Base-by-base conservation (phyloP, 1,140 invertebrate genomes). In the Triops cancriformis region DNA sequence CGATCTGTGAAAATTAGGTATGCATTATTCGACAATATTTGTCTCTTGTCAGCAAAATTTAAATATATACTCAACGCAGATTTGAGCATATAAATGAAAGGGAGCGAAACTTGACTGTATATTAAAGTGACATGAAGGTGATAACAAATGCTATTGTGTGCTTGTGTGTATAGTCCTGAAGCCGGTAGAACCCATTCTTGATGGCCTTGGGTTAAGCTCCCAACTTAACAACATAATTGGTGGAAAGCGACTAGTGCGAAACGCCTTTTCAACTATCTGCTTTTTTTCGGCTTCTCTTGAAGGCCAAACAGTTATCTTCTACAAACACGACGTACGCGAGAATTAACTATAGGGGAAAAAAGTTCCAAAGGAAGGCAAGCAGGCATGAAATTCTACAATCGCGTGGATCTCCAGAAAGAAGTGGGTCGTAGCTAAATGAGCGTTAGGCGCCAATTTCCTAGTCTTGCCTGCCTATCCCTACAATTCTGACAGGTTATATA, bases 171-270 rank as follows among this genome's bases (percentile, higher is more conserved):
- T 64, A 64, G n/a, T 18, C 5, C 23, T 64, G 14, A 23, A 23
- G 23, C 23, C 31, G 31, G 31, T 4, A 64, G 18, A 64, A 23
- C 18, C 51, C 51, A 7, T 6, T 64, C 51, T 1, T 23, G 51
- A 64, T 64, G 51, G 51, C 51, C 51, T 64, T 64, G 51, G 51
- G 23, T 64, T 64, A n/a, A 23, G 51, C 51, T 64, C 18, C 14
- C n/a, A 64, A 64, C 51, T 64, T 23, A 64, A 64, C 51, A 64
- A 64, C 51, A n/a, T 64, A 64, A 64, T 64, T 64, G 51, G 18
- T 64, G 51, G 51, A 64, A 64, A 64, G 51, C 18, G 51, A 64
- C 14, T 64, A 23, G n/a, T 23, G 51, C 51, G 51, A 64, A 64
- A 64, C 10, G 51, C 23, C 18, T 18, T 23, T 23, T 23, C 51